phyloP scores from a whole-genome alignment of 2,888 invertebrate species.

The Apotomis capreana region DNA sequence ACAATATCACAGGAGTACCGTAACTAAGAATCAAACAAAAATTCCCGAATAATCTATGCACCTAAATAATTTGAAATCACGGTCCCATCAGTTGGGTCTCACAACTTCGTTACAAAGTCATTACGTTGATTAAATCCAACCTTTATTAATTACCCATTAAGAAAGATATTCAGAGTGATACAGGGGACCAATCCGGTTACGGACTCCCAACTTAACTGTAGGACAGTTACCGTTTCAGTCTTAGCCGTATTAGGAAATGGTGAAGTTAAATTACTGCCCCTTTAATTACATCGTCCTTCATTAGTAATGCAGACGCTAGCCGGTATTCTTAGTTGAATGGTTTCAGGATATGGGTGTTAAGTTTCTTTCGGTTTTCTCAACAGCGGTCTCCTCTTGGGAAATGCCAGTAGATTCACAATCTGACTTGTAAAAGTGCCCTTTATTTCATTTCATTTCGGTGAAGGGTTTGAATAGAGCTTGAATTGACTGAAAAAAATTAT shows the following conservation, averaged over 20 bases:
- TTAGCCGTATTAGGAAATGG: conserved; percentile 9
- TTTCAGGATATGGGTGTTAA: no score
- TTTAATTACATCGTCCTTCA: background rate
- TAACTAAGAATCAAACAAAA: background rate
- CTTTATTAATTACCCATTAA: conserved; percentile 39
- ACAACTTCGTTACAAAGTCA: conserved; percentile 38
- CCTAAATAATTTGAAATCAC: conserved; percentile 21
- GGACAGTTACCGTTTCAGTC: background rate
- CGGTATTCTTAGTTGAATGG: no score
- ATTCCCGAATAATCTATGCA: conserved; percentile 3
- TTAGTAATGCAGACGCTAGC: background rate
- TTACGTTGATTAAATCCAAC: conserved; percentile 39
- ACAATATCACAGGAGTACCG: no score
- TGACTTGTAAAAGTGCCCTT: no score
- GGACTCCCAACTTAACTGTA: conserved; percentile 9
- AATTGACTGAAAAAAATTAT: no score
- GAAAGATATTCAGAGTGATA: conserved; percentile 32
- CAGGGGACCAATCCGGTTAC: conserved; percentile 4
- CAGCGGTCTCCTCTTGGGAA: no score
- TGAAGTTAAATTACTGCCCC: conserved; percentile 3
- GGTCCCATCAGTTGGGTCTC: conserved; percentile 30
- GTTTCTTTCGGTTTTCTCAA: no score
- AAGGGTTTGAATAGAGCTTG: no score
- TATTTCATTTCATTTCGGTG: no score
- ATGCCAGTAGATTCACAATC: no score